Conservation (phyloP, 2,113 vertebrate species). For the Epinephelus cyanopodus region DNA sequence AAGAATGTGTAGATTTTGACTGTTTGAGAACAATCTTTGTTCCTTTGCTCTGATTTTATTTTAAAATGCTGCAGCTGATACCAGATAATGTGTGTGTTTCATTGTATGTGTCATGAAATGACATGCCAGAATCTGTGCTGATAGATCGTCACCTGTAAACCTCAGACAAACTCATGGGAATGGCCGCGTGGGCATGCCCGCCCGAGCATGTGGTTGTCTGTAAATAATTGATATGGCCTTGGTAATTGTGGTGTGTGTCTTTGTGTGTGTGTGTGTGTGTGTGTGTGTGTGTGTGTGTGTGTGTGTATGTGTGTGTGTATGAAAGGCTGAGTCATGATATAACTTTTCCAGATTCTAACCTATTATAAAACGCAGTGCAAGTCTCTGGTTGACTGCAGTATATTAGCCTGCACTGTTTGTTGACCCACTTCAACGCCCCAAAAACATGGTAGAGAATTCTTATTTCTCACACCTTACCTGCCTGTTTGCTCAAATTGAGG, state of each 20-base stretch:
- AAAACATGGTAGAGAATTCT: conserved; percentile 16
- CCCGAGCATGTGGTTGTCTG: conserved; percentile 25
- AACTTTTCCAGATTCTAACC: conserved; percentile 26
- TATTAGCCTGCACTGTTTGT: conserved; percentile 1
- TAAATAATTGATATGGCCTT: conserved; percentile 63
- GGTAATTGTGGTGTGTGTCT: conserved; percentile 34
- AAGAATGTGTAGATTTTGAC: neutral
- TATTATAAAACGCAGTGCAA: conserved; percentile 15
- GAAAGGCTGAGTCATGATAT: conserved; percentile 45
- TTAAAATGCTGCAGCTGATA: neutral
- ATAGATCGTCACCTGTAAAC: conserved; percentile 14
- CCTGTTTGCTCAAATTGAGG: conserved; percentile 9
- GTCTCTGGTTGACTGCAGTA: conserved; percentile 19
- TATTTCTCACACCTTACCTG: conserved; percentile 7
- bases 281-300: neutral
- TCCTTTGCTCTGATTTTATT: neutral
- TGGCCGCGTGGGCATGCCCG: neutral
- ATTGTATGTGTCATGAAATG: neutral
- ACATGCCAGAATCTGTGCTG: conserved; percentile 10
- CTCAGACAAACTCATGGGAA: conserved; percentile 3
- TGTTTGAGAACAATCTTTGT: neutral
- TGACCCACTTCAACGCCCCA: conserved; percentile 28
- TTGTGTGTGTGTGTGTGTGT: neutral
- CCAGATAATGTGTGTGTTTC: neutral
- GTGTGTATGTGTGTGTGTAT: neutral